phyloP scores from a whole-genome alignment of 2,888 invertebrate genomes.

The Tenthredo distinguenda region DNA sequence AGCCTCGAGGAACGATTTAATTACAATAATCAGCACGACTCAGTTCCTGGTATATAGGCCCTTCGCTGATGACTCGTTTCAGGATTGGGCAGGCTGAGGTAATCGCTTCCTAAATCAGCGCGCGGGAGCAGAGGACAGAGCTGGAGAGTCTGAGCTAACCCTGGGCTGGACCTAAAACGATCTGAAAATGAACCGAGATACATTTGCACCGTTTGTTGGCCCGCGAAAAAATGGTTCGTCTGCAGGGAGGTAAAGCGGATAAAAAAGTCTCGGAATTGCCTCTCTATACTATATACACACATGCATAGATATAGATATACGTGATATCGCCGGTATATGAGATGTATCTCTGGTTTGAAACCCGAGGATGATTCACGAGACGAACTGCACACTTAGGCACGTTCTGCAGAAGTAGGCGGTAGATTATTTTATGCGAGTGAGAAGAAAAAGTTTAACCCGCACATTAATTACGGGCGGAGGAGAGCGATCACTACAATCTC shows the following conservation, averaged over 20 bases:
- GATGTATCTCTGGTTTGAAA: not conserved
- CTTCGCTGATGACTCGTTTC: conserved; percentile 68
- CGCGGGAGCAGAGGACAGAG: conserved; percentile 12
- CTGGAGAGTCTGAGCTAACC: not conserved
- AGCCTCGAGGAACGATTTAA: conserved; percentile 71
- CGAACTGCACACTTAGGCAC: not conserved
- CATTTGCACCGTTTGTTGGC: not conserved
- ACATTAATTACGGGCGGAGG: conserved; percentile 37
- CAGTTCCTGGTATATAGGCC: conserved; percentile 67
- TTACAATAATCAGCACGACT: conserved; percentile 75
- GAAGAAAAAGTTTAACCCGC: conserved; percentile 23
- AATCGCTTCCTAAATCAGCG: conserved; percentile 70
- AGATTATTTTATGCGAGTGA: conserved; percentile 31
- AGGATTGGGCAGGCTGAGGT: conserved; percentile 64
- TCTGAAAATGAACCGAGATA: not conserved
- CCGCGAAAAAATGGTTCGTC: not conserved
- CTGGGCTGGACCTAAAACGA: not conserved
- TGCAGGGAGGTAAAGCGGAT: not conserved
- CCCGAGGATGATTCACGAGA: conserved; percentile 38
- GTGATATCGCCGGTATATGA: not conserved
- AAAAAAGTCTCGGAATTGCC: conserved; percentile 5
- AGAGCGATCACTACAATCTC: conserved; percentile 23
- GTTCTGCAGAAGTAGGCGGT: conserved; percentile 5
- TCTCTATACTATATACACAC: not conserved
- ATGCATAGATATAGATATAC: too few relatives aligned